These are phyloP conservation scores for Drosophila sproati DNA, from an alignment of 1,140 invertebrate species.

Conservation along the genomic window DNA sequence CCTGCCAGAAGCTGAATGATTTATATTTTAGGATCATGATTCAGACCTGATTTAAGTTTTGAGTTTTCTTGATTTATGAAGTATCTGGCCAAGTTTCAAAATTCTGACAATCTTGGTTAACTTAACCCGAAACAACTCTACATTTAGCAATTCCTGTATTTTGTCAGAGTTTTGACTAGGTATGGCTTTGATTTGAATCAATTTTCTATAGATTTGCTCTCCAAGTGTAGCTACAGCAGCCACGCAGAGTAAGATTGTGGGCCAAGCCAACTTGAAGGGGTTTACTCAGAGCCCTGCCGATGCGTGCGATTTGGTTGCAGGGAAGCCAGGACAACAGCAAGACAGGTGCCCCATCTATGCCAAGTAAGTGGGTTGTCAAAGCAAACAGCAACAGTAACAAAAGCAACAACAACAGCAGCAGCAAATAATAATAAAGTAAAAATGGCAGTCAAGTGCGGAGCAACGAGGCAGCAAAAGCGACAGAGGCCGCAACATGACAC, in stretches of 20 bases:
- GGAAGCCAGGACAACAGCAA: conserved; percentile 22
- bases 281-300: conserved; percentile 31
- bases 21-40: no score
- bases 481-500: conserved; percentile 57
- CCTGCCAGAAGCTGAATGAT: no score
- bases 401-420: conserved; percentile 37
- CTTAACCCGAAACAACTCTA: no score
- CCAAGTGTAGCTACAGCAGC: neutral
- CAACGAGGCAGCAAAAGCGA: conserved; percentile 46
- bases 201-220: neutral
- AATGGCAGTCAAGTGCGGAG: conserved; percentile 48
- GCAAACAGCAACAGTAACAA: conserved; percentile 62
- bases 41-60: no score
- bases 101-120: no score
- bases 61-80: no score
- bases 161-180: no score
- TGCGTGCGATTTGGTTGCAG: conserved; percentile 45
- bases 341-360: conserved; percentile 56
- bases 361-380: conserved; percentile 77
- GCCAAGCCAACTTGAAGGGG: conserved; percentile 41
- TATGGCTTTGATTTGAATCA: neutral
- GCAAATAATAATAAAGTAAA: conserved; percentile 73
- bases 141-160: no score
- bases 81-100: no score
- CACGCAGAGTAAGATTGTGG: neutral